A percentile compares a stretch with the other conserved stretches of the same genome.
Evolutionary conservation across 2,888 invertebrate genomes (phyloP).

Genomic region (Lasioglossum calceatum): DNA sequence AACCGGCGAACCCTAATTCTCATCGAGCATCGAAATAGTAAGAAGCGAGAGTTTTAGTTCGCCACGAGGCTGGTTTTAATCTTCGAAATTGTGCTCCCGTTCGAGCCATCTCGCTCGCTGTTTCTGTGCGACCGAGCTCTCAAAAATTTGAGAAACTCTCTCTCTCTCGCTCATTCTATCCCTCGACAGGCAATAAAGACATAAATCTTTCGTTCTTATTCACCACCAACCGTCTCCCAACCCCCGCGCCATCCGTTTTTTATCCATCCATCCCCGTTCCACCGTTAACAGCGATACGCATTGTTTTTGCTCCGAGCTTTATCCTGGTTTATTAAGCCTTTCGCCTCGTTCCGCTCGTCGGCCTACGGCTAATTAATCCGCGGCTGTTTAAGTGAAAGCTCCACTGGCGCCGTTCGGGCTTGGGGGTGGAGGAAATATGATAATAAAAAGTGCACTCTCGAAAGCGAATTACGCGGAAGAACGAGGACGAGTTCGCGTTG

Average conservation of each 20-base stretch:
- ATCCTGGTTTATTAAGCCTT: constrained; percentile 33
- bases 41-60: constrained; percentile 22
- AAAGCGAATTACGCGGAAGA: constrained; percentile 21
- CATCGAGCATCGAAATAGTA: constrained; percentile 14
- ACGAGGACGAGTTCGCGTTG: background rate
- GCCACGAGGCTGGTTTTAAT: constrained; percentile 27
- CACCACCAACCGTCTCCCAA: constrained; percentile 5
- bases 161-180: background rate
- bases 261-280: background rate
- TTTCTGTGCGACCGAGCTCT: background rate
- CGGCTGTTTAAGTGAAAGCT: constrained; percentile 34
- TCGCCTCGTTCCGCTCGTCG: constrained; percentile 16
- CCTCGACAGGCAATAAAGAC: constrained; percentile 1
- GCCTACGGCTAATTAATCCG: constrained; percentile 33
- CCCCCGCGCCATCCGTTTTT: background rate
- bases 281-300: constrained; percentile 59
- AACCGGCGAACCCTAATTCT: background rate
- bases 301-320: constrained; percentile 53
- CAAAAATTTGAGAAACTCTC: constrained; percentile 33
- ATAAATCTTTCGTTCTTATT: constrained; percentile 46
- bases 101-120: constrained; percentile 4
- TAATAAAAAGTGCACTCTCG: constrained; percentile 16
- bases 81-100: constrained; percentile 41
- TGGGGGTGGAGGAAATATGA: background rate
- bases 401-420: background rate